A percentile compares a stretch with the other conserved stretches of the same genome.
phyloP scores from a whole-genome alignment of 2,113 vertebrate species.

The Ondatra zibethicus region DNA sequence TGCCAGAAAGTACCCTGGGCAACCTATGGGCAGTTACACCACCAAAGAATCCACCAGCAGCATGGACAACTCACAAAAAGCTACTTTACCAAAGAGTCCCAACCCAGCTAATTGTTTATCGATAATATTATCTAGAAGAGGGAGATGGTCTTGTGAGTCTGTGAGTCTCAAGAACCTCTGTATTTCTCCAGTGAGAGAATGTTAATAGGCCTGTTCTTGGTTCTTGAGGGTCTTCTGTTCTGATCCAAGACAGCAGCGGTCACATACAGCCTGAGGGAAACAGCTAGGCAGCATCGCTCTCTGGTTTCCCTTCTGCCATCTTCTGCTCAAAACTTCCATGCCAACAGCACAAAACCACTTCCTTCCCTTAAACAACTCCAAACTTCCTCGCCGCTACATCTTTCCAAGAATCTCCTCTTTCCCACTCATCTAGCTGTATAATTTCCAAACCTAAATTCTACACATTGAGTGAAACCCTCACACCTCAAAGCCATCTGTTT shows the following conservation, averaged over 20 bases:
- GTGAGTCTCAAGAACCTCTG: not conserved
- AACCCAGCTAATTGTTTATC: not conserved
- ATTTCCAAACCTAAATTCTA: conserved; percentile 10
- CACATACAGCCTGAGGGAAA: not conserved
- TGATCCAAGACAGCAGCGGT: not conserved
- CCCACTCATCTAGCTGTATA: not conserved
- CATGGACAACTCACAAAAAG: no score
- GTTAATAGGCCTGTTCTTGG: not conserved
- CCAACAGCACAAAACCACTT: not conserved
- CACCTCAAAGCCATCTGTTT: not conserved
- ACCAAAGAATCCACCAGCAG: no score
- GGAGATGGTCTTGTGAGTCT: not conserved
- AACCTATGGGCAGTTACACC: not conserved
- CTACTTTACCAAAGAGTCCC: not conserved
- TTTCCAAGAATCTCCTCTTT: not conserved
- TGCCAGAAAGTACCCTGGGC: not conserved
- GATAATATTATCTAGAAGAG: not conserved
- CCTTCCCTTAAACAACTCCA: not conserved
- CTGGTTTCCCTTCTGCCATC: not conserved
- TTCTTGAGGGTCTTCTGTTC: not conserved
- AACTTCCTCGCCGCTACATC: not conserved
- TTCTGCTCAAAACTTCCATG: not conserved
- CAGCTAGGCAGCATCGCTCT: not conserved
- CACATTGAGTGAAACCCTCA: not conserved
- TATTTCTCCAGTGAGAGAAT: not conserved